These are phyloP conservation scores for Oithona nana DNA, from an alignment of 2,888 invertebrate species.

Conservation along the genomic window DNA sequence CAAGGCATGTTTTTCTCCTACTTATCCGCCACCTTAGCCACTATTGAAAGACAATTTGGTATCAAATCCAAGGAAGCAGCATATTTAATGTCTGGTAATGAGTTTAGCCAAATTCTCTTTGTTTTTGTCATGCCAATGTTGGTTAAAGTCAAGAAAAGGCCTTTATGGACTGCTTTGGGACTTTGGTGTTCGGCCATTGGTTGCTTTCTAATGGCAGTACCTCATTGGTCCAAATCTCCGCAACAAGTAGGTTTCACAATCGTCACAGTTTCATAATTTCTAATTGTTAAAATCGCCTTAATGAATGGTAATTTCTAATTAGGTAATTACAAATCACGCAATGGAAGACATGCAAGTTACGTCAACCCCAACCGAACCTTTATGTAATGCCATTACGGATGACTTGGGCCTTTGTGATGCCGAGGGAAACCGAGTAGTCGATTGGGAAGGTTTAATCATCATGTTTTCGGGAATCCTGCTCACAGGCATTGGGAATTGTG, in stretches of 20 bases:
- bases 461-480: constrained; percentile 6
- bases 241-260: too few relatives aligned
- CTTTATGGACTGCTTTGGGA: constrained; percentile 51
- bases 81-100: constrained; percentile 48
- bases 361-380: too few relatives aligned
- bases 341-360: too few relatives aligned
- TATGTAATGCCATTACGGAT: too few relatives aligned
- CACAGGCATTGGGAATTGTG: constrained; percentile 3
- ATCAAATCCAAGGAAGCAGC: neutral
- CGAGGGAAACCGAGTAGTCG: neutral
- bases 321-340: too few relatives aligned
- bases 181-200: constrained; percentile 42
- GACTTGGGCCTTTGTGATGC: neutral
- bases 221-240: constrained; percentile 31
- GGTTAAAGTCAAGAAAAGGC: constrained; percentile 47
- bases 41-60: constrained; percentile 1
- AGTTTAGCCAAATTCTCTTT: constrained; percentile 46
- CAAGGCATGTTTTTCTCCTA: constrained; percentile 5
- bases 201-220: constrained; percentile 44
- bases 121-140: constrained; percentile 47
- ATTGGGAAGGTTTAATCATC: constrained; percentile 1
- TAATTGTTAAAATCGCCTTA: too few relatives aligned
- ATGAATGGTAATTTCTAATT: too few relatives aligned
- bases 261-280: too few relatives aligned
- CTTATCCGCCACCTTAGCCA: neutral